Conservation (phyloP, 1,140 invertebrate species). For the Brachionus koreanus region DNA sequence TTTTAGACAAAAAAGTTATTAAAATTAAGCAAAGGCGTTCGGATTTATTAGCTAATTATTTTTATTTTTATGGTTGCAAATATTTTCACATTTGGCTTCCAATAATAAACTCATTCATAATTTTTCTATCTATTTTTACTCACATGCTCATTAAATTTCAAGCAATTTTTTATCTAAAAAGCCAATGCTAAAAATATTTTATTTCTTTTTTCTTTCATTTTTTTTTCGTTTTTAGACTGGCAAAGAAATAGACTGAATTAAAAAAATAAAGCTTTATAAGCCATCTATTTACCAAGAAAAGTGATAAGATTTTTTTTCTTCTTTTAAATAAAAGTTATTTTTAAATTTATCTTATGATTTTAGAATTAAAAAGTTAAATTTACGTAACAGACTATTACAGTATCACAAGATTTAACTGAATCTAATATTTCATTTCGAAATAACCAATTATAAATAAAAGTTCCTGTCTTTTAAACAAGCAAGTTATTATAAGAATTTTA, state of each 20-base stretch:
- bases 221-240: not conserved
- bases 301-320: not conserved
- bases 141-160: not conserved
- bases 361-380: not conserved
- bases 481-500: not conserved
- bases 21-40: not conserved
- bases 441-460: not conserved
- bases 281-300: not conserved
- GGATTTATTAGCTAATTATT: not conserved
- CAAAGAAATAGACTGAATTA: not conserved
- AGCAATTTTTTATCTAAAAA: not conserved
- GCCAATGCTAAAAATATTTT: not conserved
- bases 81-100: not conserved
- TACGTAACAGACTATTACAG: not conserved
- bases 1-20: not conserved
- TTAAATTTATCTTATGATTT: not conserved
- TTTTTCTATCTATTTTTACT: not conserved
- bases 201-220: not conserved
- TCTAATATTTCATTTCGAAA: slow-evolving; percentile 5
- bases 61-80: not conserved
- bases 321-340: not conserved
- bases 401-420: not conserved
- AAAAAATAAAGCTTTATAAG: not conserved
- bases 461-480: not conserved
- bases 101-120: not conserved